Percentiles rank a stretch among this genome's conserved stretches.
Conservation (phyloP, 1,140 invertebrate genomes). For the Cotesia chilonis region DNA sequence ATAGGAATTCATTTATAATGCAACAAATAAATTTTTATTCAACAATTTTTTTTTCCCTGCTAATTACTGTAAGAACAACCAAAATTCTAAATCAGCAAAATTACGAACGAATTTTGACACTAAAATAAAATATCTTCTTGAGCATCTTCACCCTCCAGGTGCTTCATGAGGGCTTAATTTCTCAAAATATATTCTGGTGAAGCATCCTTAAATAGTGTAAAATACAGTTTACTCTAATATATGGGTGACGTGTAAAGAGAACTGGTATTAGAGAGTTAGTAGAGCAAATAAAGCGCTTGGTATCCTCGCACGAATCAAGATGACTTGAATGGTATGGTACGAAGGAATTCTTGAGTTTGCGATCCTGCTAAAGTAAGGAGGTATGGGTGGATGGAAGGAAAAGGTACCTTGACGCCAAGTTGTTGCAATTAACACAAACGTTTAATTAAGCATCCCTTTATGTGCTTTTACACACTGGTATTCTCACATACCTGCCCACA, state of each 20-base stretch:
- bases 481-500: conserved; percentile 54
- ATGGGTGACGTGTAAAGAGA: conserved; percentile 9
- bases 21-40: too few relatives aligned
- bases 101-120: too few relatives aligned
- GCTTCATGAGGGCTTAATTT: neutral
- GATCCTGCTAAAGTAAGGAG: conserved; percentile 34
- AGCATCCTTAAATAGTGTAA: conserved; percentile 13
- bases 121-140: too few relatives aligned
- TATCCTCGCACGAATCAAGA: conserved; percentile 31
- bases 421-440: conserved; percentile 59
- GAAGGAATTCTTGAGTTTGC: conserved; percentile 27
- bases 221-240: conserved; percentile 19
- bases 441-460: conserved; percentile 60
- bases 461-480: conserved; percentile 53
- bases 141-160: too few relatives aligned
- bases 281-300: conserved; percentile 13
- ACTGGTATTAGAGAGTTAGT: conserved; percentile 29
- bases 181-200: neutral
- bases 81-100: too few relatives aligned
- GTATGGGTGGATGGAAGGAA: conserved; percentile 38
- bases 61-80: too few relatives aligned
- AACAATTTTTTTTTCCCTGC: too few relatives aligned
- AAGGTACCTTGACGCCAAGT: conserved; percentile 54
- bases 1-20: too few relatives aligned
- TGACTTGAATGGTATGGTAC: conserved; percentile 12